phyloP scores from a whole-genome alignment of 2,113 vertebrate genomes.

The Brachyistius frenatus region DNA sequence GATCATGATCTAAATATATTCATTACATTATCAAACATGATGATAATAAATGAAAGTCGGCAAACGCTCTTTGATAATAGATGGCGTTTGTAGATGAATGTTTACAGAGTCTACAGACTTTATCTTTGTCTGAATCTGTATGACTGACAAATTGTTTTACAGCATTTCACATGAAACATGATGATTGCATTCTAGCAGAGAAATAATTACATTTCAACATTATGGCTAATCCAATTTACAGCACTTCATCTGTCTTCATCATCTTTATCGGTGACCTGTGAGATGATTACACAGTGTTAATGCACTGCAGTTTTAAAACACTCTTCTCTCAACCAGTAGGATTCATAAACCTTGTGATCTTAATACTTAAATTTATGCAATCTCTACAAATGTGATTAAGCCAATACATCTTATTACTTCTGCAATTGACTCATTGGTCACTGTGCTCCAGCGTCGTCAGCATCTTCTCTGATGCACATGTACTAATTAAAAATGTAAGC shows the following conservation, averaged over 20 bases:
- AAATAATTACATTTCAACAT: slow-evolving; percentile 64
- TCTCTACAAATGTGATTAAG: slow-evolving; percentile 68
- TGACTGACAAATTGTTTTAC: slow-evolving; percentile 4
- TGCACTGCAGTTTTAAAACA: slow-evolving; percentile 44
- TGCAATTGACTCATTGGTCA: slow-evolving; percentile 66
- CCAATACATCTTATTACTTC: slow-evolving; percentile 55
- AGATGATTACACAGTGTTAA: slow-evolving; percentile 57
- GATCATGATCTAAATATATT: neutral
- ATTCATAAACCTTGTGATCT: slow-evolving; percentile 56
- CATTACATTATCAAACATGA: neutral
- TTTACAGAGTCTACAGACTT: neutral
- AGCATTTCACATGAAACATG: slow-evolving; percentile 11
- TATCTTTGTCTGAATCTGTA: slow-evolving; percentile 15
- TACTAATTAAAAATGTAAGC: slow-evolving; percentile 66
- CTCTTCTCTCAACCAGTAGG: slow-evolving; percentile 26
- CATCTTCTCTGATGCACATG: slow-evolving; percentile 48
- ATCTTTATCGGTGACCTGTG: slow-evolving; percentile 72
- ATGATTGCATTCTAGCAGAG: slow-evolving; percentile 33
- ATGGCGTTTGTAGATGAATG: neutral
- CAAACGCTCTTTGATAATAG: too few species aligned
- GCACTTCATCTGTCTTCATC: slow-evolving; percentile 71
- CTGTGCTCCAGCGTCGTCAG: slow-evolving; percentile 17
- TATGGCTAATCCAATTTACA: slow-evolving; percentile 66
- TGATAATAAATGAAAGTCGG: neutral
- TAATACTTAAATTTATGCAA: slow-evolving; percentile 58